phyloP scores from a whole-genome alignment of 2,888 invertebrate genomes.

The Apeira syringaria region DNA sequence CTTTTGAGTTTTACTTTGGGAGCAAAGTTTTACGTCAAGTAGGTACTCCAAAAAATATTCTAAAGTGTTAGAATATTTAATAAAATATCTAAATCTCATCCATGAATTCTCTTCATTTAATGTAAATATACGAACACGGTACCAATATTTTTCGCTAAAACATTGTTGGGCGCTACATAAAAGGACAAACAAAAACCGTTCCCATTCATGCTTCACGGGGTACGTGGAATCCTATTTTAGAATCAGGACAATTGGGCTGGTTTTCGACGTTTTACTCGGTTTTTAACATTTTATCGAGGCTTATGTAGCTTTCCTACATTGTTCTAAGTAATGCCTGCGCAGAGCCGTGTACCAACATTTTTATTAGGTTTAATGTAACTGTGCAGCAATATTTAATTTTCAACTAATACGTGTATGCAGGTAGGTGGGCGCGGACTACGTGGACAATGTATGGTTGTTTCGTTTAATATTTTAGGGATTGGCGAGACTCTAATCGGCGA shows the following conservation, averaged over 20 bases:
- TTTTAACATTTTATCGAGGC: constrained; percentile 8
- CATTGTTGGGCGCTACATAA: constrained; percentile 29
- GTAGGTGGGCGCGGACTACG: too few species aligned
- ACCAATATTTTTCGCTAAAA: constrained; percentile 30
- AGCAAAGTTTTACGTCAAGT: too few species aligned
- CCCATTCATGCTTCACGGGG: constrained; percentile 28
- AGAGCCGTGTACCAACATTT: too few species aligned
- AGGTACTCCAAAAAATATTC: too few species aligned
- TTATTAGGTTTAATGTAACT: constrained; percentile 4
- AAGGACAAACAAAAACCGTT: constrained; percentile 25
- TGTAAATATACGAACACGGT: constrained; percentile 14
- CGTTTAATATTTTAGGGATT: too few species aligned
- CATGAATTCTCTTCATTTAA: too few species aligned
- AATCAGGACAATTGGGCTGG: constrained; percentile 28
- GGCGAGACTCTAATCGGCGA: too few species aligned
- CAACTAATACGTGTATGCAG: too few species aligned
- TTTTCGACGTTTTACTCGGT: constrained; percentile 19
- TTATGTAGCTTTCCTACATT: constrained; percentile 7
- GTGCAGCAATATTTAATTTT: constrained; percentile 1
- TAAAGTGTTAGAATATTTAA: too few species aligned
- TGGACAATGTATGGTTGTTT: too few species aligned
- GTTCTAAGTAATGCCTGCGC: constrained; percentile 5
- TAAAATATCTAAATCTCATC: constrained; percentile 3
- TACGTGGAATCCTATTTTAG: constrained; percentile 31
- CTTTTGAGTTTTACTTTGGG: too few species aligned